Evolutionary conservation across 2,113 vertebrate genomes (phyloP).

Genomic region (Poecile atricapillus): DNA sequence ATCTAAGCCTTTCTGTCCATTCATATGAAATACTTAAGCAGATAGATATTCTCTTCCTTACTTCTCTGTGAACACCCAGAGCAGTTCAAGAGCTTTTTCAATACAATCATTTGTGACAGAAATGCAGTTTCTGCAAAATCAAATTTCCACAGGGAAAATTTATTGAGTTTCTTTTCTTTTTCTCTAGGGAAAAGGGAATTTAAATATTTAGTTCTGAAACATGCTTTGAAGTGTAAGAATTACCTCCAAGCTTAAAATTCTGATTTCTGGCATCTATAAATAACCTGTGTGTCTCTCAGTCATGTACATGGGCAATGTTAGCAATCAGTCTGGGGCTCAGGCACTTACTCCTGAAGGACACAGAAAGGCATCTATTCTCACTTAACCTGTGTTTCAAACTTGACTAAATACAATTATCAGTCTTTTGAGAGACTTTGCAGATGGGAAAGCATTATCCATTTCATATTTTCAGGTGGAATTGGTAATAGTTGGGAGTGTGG

Average conservation of each 20-base stretch:
- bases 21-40: neutral
- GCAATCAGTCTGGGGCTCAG: neutral
- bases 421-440: neutral
- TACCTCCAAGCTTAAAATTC: conserved; percentile 37
- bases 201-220: conserved; percentile 37
- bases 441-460: neutral
- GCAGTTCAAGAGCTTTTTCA: neutral
- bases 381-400: neutral
- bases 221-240: conserved; percentile 41
- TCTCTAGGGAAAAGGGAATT: conserved; percentile 19
- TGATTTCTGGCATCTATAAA: conserved; percentile 23
- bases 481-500: neutral
- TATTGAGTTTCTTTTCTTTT: conserved; percentile 12
- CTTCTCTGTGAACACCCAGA: neutral
- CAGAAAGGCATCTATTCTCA: neutral
- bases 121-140: conserved; percentile 47
- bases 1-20: neutral
- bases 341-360: neutral
- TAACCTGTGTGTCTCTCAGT: neutral
- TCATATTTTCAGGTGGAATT: neutral
- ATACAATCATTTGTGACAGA: conserved; percentile 37
- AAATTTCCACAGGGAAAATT: conserved; percentile 43
- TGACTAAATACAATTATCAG: neutral
- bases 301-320: neutral
- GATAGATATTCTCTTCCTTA: neutral